Evolutionary conservation across 2,113 vertebrate genomes (phyloP).

Genomic region (Dasypus novemcinctus): DNA sequence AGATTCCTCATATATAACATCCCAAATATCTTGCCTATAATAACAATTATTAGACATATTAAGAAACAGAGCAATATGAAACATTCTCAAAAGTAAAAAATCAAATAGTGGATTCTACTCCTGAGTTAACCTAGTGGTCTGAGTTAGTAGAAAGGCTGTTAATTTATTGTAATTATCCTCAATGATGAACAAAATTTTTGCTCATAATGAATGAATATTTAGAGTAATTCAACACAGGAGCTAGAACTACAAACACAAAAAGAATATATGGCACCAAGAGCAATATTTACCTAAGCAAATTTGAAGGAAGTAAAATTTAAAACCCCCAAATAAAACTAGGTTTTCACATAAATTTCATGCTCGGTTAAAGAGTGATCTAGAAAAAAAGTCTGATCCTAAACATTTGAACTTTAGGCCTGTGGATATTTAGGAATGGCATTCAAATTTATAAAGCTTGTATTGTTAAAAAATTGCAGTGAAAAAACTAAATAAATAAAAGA

Average conservation of each 20-base stretch:
- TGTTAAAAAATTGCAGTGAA: background rate
- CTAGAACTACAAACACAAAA: background rate
- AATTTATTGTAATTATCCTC: background rate
- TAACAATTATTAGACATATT: background rate
- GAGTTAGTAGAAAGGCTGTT: background rate
- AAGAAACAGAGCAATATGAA: background rate
- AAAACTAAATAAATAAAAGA: background rate
- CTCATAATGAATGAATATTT: background rate
- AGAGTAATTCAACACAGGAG: background rate
- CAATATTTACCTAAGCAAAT: background rate
- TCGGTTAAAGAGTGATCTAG: background rate
- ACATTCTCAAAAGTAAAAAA: background rate
- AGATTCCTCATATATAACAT: background rate
- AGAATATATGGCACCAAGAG: background rate
- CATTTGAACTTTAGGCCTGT: background rate
- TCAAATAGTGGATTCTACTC: background rate
- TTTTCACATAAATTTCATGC: background rate
- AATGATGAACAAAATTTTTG: background rate
- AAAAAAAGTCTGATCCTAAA: background rate
- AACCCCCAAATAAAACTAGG: background rate
- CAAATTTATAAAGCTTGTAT: background rate
- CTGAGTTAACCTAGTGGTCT: background rate
- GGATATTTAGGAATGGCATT: background rate
- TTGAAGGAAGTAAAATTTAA: background rate
- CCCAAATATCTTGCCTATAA: background rate